These are phyloP conservation scores for Sphinx pinastri DNA, from an alignment of 2,888 invertebrate species.

Conservation along the genomic window DNA sequence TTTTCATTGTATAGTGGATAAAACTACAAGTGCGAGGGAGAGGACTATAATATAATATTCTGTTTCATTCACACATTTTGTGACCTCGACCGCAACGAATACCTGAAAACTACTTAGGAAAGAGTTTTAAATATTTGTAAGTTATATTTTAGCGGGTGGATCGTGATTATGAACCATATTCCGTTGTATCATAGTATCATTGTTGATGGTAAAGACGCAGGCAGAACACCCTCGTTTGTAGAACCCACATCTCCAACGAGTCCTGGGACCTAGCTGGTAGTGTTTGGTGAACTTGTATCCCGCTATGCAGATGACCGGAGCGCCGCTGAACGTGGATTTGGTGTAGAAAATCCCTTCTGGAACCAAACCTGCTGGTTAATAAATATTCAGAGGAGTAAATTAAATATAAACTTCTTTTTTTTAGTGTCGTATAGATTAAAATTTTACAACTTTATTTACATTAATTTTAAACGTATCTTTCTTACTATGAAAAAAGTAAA, in stretches of 20 bases:
- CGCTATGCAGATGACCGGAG: slow-evolving; percentile 10
- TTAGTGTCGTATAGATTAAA: no score
- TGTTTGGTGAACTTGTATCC: slow-evolving; percentile 25
- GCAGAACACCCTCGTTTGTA: slow-evolving; percentile 25
- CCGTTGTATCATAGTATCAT: slow-evolving; percentile 12
- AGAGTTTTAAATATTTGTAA: no score
- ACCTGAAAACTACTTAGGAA: no score
- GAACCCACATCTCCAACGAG: slow-evolving; percentile 8
- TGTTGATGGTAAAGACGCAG: slow-evolving; percentile 12
- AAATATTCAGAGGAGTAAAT: neutral
- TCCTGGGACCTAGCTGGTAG: slow-evolving; percentile 10
- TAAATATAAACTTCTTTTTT: no score
- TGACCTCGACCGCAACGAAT: no score
- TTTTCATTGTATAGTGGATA: no score
- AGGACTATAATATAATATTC: no score
- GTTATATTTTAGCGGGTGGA: slow-evolving; percentile 19
- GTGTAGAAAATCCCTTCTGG: neutral
- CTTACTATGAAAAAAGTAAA: no score
- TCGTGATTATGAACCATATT: slow-evolving; percentile 29
- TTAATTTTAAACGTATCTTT: no score
- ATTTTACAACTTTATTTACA: no score
- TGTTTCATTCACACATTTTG: no score
- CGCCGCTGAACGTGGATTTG: neutral
- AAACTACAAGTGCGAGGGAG: no score
- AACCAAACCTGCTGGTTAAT: neutral